Evolutionary conservation across 2,113 vertebrate species (phyloP).

Genomic region (Microcebus griseorufus): DNA sequence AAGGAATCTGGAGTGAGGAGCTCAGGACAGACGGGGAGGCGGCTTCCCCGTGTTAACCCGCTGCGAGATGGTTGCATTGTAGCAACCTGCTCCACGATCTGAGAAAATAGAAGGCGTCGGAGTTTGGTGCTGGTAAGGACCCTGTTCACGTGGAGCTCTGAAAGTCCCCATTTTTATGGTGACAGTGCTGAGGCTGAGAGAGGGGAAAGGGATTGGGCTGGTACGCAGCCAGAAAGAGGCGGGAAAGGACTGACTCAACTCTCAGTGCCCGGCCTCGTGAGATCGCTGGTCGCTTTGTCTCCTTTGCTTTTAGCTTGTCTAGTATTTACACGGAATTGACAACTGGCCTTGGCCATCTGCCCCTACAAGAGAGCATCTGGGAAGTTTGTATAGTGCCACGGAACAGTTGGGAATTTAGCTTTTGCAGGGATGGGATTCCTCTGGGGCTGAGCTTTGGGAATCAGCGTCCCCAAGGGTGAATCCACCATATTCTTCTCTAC

Average conservation of each 20-base stretch:
- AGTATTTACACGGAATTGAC: too few relatives aligned
- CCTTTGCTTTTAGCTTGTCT: too few relatives aligned
- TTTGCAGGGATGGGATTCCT: background rate
- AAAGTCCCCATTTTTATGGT: background rate
- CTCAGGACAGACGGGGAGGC: too few relatives aligned
- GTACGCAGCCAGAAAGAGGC: background rate
- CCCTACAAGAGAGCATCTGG: background rate
- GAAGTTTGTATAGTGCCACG: rapidly evolving
- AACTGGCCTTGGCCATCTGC: rapidly evolving
- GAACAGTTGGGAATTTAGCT: background rate
- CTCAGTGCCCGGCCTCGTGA: rapidly evolving
- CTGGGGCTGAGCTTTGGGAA: background rate
- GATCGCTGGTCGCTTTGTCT: background rate
- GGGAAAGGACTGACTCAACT: background rate
- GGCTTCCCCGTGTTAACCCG: background rate
- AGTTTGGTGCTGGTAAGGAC: rapidly evolving
- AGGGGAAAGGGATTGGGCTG: background rate
- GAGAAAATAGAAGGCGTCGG: background rate
- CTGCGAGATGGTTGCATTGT: rapidly evolving
- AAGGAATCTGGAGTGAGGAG: rapidly evolving
- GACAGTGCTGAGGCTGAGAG: too few relatives aligned
- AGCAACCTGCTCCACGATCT: background rate
- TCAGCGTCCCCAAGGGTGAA: background rate
- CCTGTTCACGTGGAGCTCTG: too few relatives aligned
- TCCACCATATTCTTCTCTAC: background rate